Evolutionary conservation across 2,113 vertebrate genomes (phyloP).

Genomic region (Tichodroma muraria): DNA sequence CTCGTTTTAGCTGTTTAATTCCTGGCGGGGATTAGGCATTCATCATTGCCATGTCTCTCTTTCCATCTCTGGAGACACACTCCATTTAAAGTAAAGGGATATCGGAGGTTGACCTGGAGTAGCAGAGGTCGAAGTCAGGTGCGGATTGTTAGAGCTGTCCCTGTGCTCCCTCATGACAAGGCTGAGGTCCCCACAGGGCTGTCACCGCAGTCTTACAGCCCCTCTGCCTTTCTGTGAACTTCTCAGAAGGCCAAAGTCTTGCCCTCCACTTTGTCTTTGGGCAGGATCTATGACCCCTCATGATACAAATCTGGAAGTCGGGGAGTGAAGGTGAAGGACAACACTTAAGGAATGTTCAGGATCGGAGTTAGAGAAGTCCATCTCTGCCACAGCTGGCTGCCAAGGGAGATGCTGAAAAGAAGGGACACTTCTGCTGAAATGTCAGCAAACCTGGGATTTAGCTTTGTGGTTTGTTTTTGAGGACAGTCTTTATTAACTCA

Average conservation of each 20-base stretch:
- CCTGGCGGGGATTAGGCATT: too few species aligned
- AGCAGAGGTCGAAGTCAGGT: not conserved
- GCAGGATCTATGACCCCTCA: not conserved
- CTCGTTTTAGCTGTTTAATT: not conserved
- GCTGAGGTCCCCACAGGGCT: fast-evolving
- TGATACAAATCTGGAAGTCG: too few species aligned
- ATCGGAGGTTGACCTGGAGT: not conserved
- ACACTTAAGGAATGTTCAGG: not conserved
- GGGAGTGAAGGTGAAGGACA: not conserved
- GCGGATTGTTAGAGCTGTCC: fast-evolving
- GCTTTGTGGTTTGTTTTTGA: not conserved
- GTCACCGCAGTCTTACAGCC: not conserved
- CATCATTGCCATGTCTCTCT: not conserved
- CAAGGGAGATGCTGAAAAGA: not conserved
- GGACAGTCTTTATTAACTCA: not conserved
- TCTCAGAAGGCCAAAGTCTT: not conserved
- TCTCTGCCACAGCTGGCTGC: not conserved
- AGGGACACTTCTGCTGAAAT: not conserved
- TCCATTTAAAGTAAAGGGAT: not conserved
- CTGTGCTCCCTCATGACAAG: not conserved
- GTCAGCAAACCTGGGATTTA: not conserved
- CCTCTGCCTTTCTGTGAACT: not conserved
- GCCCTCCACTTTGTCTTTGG: not conserved
- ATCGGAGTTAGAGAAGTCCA: not conserved
- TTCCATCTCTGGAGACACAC: not conserved